Base-by-base conservation (phyloP, 2,888 invertebrate genomes). In the Julus scanicus region DNA sequence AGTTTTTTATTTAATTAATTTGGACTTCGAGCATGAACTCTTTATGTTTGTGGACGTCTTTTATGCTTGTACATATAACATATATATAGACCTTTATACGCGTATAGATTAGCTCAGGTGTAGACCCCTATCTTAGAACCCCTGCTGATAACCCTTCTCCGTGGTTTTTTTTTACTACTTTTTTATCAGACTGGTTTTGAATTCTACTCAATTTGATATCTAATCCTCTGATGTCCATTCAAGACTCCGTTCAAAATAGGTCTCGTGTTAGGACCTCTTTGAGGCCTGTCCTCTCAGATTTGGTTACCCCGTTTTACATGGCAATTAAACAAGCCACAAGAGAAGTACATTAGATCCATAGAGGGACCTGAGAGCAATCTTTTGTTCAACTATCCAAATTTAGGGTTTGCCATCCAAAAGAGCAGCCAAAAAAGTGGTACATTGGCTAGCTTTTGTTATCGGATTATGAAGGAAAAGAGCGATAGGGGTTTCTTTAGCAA, bases 301-400 rank as follows among this genome's bases (percentile, higher is more conserved):
- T 44, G 85, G 85, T 85, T 85, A 48, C 85, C 49, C 49, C 3
- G 9, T 85, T 85, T 44, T 85, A 85, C 44, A 85, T 85, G 85
- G 85, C 85, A 85, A 85, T 85, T 85, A 85, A 85, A 85, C 49
- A 29, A 85, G 85, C 44, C 49, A 85, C 85, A 85, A 85, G 49
- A 85, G 85, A 85, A 49, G 85, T 85, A 85, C 85, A 85, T 85
- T 85, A 85, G 49, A 29, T 20, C 17, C 85, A 85, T 85, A 85
- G 85, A 85, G 11, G 11, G 17, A 49, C 49, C 85, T 85, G 49
- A 85, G 49, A 85, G 85, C 44, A 17, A 40, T 1, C 85, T 44
- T 85, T 85, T 85, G 85, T 85, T 20, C 85, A 44, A n/a, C 49
- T 85, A 85, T 85, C 85, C 85, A 85, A 85, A 85, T 85, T 85